Conservation (phyloP, 2,113 vertebrate genomes). For the Aviceda subcristata region DNA sequence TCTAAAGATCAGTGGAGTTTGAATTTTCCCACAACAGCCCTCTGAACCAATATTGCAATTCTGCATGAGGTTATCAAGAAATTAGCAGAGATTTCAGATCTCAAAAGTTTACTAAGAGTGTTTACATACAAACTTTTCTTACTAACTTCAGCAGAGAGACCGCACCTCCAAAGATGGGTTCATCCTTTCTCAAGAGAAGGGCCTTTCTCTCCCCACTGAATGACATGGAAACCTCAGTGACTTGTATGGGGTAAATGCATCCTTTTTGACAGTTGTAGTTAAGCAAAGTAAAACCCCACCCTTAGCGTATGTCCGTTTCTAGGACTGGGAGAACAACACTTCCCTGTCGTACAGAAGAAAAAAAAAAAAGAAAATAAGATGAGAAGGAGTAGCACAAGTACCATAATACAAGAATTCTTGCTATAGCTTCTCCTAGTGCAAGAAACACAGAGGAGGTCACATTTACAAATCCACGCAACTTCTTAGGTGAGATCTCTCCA, state of each 20-base stretch:
- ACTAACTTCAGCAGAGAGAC: not conserved
- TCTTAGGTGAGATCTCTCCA: slow-evolving; percentile 77
- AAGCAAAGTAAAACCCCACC: not conserved
- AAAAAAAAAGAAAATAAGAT: not conserved
- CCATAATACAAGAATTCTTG: slow-evolving; percentile 78
- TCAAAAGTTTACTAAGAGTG: not conserved
- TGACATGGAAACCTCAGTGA: not conserved
- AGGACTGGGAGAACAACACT: not conserved
- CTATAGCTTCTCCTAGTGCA: slow-evolving; percentile 73
- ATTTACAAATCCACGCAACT: slow-evolving; percentile 74
- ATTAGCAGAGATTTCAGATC: not conserved
- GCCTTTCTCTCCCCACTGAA: not conserved
- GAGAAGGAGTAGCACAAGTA: not conserved
- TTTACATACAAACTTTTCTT: not conserved
- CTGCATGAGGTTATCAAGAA: not conserved
- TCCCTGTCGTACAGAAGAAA: not conserved
- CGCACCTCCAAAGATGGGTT: not conserved
- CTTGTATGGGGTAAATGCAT: not conserved
- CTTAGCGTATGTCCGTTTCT: not conserved
- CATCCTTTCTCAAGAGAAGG: not conserved
- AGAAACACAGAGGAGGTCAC: slow-evolving; percentile 68
- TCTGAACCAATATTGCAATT: not conserved
- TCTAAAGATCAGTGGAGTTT: not conserved
- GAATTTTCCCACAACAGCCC: not conserved
- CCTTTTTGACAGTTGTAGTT: not conserved